Conservation (phyloP, 2,888 invertebrate species). For the Cephus rjabovi region DNA sequence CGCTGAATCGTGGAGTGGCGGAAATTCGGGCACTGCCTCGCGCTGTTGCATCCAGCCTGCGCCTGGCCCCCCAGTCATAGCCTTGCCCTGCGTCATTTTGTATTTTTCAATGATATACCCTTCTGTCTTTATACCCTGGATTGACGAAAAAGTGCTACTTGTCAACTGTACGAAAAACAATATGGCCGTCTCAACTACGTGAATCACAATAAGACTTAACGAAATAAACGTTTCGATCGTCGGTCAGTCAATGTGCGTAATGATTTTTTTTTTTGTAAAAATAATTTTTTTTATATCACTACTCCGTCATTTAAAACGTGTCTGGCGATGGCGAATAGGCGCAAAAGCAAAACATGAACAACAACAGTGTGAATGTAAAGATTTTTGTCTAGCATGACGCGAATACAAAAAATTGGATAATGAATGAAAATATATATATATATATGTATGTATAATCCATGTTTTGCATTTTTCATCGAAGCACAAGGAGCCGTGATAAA, state of each 20-base stretch:
- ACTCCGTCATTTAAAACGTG: background rate
- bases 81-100: conserved; percentile 63
- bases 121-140: conserved; percentile 38
- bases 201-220: background rate
- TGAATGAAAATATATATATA: background rate
- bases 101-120: conserved; percentile 47
- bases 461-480: background rate
- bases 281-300: background rate
- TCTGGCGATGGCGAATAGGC: background rate
- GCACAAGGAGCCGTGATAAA: background rate
- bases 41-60: conserved; percentile 67
- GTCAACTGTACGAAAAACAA: background rate
- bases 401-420: background rate
- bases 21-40: conserved; percentile 67
- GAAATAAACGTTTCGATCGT: background rate
- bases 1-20: conserved; percentile 65
- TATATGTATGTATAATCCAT: background rate
- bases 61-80: conserved; percentile 63
- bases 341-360: background rate
- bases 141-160: background rate
- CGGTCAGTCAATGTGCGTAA: background rate
- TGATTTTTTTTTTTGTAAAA: background rate
- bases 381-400: background rate
- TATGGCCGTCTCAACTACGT: background rate
- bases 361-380: background rate